Evolutionary conservation across 1,140 invertebrate genomes (phyloP).

Genomic region (Hycleus phaleratus): DNA sequence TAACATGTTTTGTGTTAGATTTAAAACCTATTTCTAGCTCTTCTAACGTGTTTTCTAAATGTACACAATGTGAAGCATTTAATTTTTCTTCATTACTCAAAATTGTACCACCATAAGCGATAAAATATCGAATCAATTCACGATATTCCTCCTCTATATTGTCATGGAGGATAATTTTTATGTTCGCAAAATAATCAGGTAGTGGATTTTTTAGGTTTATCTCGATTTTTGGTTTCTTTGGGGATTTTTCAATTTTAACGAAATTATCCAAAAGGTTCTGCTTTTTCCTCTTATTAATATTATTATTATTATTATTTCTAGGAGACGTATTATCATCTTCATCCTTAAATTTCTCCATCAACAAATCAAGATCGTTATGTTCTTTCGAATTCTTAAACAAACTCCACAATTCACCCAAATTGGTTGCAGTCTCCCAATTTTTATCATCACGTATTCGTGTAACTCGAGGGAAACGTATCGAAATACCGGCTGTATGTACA

Average conservation of each 20-base stretch:
- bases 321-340: background rate
- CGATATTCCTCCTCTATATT: background rate
- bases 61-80: background rate
- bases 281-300: conserved; percentile 1
- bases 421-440: conserved; percentile 74
- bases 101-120: conserved; percentile 2
- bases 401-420: conserved; percentile 59
- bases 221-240: background rate
- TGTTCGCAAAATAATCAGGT: background rate
- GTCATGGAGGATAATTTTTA: background rate
- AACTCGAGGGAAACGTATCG: conserved; percentile 85
- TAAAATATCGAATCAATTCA: conserved; percentile 2
- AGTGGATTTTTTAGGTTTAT: conserved; percentile 1
- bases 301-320: background rate
- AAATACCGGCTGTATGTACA: conserved; percentile 86
- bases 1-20: background rate
- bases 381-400: conserved; percentile 61
- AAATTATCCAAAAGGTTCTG: conserved; percentile 2
- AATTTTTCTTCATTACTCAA: background rate
- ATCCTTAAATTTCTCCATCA: conserved; percentile 39
- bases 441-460: conserved; percentile 79
- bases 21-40: background rate
- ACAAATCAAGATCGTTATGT: conserved; percentile 55
- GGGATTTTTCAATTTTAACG: background rate
- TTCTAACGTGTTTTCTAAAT: background rate